A percentile compares a stretch with the other conserved stretches of the same genome.
These are phyloP conservation scores for Trochalopteron elliotii DNA, from an alignment of 2,113 vertebrate species.

Conservation along the genomic window DNA sequence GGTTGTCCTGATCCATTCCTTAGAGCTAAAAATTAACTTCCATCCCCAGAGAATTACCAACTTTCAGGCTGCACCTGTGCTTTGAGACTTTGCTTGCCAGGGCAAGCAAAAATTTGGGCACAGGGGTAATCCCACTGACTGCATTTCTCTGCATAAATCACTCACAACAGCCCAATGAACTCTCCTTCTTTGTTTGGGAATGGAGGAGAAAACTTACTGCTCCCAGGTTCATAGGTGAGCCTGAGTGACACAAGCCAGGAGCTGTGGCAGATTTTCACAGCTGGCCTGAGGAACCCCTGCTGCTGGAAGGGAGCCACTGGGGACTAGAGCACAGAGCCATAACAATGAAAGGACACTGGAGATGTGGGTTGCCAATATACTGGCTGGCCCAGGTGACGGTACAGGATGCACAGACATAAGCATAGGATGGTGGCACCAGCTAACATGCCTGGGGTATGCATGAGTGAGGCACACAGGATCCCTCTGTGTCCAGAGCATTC, in stretches of 20 bases:
- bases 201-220: background rate
- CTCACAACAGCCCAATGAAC: background rate
- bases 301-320: background rate
- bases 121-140: background rate
- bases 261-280: background rate
- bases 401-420: accelerated
- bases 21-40: background rate
- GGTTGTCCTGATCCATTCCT: background rate
- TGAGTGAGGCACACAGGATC: background rate
- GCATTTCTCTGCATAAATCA: background rate
- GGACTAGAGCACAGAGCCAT: background rate
- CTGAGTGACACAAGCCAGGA: background rate
- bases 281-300: background rate
- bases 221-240: background rate
- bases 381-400: background rate
- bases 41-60: background rate
- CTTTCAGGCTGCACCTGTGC: background rate
- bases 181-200: background rate
- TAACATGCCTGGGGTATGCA: background rate
- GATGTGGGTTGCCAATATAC: background rate
- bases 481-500: background rate
- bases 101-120: background rate
- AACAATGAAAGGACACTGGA: accelerated
- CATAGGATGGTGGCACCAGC: background rate
- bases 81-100: background rate